A percentile compares a stretch with the other conserved stretches of the same genome.
Conservation (phyloP, 2,888 invertebrate genomes). For the Agriopis aurantiaria region DNA sequence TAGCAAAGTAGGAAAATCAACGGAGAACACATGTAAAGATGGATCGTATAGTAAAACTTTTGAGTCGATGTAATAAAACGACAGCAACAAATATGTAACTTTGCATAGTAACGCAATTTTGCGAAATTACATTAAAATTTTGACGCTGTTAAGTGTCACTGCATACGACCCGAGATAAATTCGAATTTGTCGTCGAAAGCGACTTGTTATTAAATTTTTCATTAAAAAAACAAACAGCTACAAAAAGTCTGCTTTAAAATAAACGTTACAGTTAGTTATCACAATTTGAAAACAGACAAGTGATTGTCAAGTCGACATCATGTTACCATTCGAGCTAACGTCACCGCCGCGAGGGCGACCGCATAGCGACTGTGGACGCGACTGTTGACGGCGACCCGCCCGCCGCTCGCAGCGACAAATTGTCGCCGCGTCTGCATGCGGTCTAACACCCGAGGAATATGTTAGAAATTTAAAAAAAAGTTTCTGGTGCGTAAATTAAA, state of each 20-base stretch:
- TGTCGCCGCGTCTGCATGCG: slow-evolving; percentile 47
- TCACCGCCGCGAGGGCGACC: slow-evolving; percentile 65
- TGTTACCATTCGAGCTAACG: slow-evolving; percentile 72
- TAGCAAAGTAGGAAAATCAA: not conserved
- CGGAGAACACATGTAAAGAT: not conserved
- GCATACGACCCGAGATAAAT: not conserved
- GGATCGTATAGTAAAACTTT: not conserved
- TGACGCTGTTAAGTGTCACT: not conserved
- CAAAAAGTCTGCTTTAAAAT: not conserved
- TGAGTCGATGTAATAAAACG: too few relatives aligned
- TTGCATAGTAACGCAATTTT: too few relatives aligned
- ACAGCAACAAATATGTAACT: too few relatives aligned
- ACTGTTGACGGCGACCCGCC: slow-evolving; percentile 57
- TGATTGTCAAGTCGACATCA: not conserved
- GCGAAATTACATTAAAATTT: too few relatives aligned
- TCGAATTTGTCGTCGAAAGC: too few relatives aligned
- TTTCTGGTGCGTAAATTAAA: too few relatives aligned
- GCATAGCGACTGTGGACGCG: slow-evolving; percentile 65
- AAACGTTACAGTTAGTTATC: slow-evolving; percentile 1
- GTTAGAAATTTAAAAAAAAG: not conserved
- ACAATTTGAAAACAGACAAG: slow-evolving; percentile 1
- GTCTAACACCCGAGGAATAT: slow-evolving; percentile 39
- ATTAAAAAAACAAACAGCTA: too few relatives aligned
- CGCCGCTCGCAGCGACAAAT: slow-evolving; percentile 49
- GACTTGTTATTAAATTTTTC: too few relatives aligned